Evolutionary conservation across 2,797 vertebrate species (phyloP).

Genomic region (Nyctibius grandis): DNA sequence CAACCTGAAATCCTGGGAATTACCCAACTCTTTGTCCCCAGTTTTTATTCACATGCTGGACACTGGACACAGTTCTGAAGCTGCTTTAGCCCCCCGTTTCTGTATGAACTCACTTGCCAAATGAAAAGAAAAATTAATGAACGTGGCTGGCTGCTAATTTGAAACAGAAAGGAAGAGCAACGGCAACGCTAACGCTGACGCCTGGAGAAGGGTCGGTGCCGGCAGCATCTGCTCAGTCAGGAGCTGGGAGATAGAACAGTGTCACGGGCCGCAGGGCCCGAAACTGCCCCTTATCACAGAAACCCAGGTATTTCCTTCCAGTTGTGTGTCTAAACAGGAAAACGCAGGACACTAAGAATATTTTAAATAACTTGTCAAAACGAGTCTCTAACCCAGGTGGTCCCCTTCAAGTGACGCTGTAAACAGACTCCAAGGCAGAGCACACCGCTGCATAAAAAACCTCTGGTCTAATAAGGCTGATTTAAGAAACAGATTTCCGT

Average conservation of each 20-base stretch:
- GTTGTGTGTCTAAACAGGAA: neutral
- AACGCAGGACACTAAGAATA: neutral
- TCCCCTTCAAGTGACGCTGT: neutral
- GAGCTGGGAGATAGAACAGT: accelerated
- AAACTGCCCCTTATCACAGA: neutral
- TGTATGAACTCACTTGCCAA: too few species aligned
- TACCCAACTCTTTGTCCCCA: neutral
- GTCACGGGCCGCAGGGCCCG: neutral
- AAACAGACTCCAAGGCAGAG: neutral
- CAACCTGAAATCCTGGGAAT: accelerated
- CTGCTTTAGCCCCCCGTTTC: neutral
- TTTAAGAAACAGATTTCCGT: neutral
- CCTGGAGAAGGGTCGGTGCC: neutral
- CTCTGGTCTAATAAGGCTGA: too few species aligned
- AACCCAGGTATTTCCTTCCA: neutral
- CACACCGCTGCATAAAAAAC: accelerated
- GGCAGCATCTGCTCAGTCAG: neutral
- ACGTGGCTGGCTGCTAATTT: too few species aligned
- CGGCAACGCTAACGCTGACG: too few species aligned
- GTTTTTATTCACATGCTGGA: neutral
- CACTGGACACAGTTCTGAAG: neutral
- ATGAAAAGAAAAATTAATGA: neutral
- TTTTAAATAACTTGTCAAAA: neutral
- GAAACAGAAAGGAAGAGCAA: neutral
- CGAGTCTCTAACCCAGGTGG: neutral